A percentile compares a stretch with the other conserved stretches of the same genome.
phyloP scores from a whole-genome alignment of 2,888 invertebrate genomes.

The Zygothrica quintamaculata region DNA sequence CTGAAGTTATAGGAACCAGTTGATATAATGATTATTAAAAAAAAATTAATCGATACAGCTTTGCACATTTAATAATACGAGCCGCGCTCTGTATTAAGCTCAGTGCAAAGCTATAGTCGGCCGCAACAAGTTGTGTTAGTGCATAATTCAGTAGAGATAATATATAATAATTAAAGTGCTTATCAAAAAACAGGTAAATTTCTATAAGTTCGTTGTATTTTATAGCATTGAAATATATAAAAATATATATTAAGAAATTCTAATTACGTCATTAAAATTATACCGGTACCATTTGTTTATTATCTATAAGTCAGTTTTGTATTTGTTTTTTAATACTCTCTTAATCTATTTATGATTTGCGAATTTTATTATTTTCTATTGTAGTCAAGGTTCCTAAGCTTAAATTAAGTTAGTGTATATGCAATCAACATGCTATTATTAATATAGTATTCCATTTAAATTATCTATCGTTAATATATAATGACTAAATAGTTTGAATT shows the following conservation, averaged over 20 bases:
- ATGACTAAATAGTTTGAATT: constrained; percentile 10
- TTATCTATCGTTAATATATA: constrained; percentile 10
- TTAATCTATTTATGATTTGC: constrained; percentile 2
- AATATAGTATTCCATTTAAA: constrained; percentile 33
- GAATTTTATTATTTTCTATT: too few relatives aligned
- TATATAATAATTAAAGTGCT: background rate
- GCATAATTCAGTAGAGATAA: constrained; percentile 1
- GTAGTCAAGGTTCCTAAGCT: background rate
- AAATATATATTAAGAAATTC: too few relatives aligned
- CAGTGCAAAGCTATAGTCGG: constrained; percentile 38
- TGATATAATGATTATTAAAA: too few relatives aligned
- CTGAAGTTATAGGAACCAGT: too few relatives aligned
- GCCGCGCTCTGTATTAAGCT: constrained; percentile 32
- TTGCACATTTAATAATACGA: constrained; percentile 25
- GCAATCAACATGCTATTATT: constrained; percentile 21
- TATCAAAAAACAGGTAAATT: constrained; percentile 42
- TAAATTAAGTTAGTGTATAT: constrained; percentile 19
- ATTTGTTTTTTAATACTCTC: constrained; percentile 17
- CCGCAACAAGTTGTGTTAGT: constrained; percentile 8
- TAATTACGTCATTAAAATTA: too few relatives aligned
- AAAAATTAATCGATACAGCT: constrained; percentile 7
- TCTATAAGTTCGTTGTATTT: constrained; percentile 20
- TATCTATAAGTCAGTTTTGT: constrained; percentile 20
- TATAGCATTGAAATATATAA: too few relatives aligned
- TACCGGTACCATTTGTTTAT: too few relatives aligned